Percentiles rank a stretch among this genome's conserved stretches.
Conservation (phyloP, 2,888 invertebrate species). For the Pycnomerus fuliginosus region DNA sequence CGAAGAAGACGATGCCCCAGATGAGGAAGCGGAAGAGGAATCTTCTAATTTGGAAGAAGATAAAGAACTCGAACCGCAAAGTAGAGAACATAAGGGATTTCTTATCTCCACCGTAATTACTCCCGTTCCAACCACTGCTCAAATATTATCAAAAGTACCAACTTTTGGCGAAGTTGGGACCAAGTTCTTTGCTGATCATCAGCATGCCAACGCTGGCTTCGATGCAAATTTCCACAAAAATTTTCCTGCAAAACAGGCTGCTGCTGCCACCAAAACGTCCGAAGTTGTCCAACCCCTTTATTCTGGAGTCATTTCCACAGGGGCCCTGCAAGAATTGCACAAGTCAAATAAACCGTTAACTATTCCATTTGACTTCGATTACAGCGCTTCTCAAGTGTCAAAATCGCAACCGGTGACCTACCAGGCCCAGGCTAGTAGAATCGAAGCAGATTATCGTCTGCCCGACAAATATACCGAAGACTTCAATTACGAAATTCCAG, state of each 20-base stretch:
- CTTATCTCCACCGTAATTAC: too few relatives aligned
- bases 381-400: constrained; percentile 33
- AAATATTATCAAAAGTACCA: too few relatives aligned
- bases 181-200: constrained; percentile 16
- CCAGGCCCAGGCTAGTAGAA: too few relatives aligned
- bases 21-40: constrained; percentile 15
- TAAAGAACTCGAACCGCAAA: constrained; percentile 15
- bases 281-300: constrained; percentile 40
- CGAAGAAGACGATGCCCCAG: constrained; percentile 25
- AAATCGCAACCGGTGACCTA: too few relatives aligned
- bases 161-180: background rate
- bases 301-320: constrained; percentile 38
- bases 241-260: constrained; percentile 17
- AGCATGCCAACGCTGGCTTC: constrained; percentile 12
- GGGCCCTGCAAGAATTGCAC: constrained; percentile 38
- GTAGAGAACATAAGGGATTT: background rate
- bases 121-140: too few relatives aligned
- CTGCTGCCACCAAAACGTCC: constrained; percentile 21
- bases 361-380: constrained; percentile 45
- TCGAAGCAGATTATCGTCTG: constrained; percentile 29
- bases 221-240: constrained; percentile 16
- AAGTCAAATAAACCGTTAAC: constrained; percentile 42
- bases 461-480: constrained; percentile 38
- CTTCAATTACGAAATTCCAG: constrained; percentile 29
- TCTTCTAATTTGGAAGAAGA: constrained; percentile 16